Conservation (phyloP, 2,797 vertebrate species). For the Enteromius afrohamiltoni region DNA sequence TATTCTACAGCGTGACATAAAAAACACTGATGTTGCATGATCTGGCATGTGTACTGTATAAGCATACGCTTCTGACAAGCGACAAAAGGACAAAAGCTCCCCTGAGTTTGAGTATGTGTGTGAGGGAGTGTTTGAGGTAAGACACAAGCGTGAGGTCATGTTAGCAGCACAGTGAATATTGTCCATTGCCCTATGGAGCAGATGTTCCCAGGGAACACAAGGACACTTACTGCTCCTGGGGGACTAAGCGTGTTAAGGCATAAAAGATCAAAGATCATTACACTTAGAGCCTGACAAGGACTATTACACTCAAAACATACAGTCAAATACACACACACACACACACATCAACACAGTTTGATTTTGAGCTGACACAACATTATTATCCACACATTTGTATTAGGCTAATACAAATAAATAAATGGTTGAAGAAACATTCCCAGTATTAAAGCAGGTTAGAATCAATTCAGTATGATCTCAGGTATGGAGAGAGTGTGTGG, state of each 20-base stretch:
- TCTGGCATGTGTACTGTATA: neutral
- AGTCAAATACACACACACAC: neutral
- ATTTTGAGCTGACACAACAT: neutral
- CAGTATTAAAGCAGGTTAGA: neutral
- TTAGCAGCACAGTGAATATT: neutral
- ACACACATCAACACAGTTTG: neutral
- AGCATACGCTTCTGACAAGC: neutral
- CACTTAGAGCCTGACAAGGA: slow-evolving; percentile 23
- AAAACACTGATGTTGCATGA: neutral
- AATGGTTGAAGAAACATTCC: neutral
- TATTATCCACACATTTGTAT: neutral
- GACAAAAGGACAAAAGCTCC: slow-evolving; percentile 18
- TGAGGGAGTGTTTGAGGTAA: neutral
- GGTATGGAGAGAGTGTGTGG: neutral
- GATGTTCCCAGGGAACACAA: slow-evolving; percentile 41
- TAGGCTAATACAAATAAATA: neutral
- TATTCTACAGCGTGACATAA: neutral
- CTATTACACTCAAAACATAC: slow-evolving; percentile 33
- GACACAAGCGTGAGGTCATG: slow-evolving; percentile 13
- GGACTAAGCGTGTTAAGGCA: slow-evolving; percentile 17
- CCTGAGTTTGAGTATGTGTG: neutral
- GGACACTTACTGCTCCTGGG: slow-evolving; percentile 30
- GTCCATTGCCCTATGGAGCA: neutral
- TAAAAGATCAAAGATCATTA: slow-evolving; percentile 29
- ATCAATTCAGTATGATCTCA: neutral